Evolutionary conservation across 2,113 vertebrate genomes (phyloP).

Genomic region (Chloebia gouldiae): DNA sequence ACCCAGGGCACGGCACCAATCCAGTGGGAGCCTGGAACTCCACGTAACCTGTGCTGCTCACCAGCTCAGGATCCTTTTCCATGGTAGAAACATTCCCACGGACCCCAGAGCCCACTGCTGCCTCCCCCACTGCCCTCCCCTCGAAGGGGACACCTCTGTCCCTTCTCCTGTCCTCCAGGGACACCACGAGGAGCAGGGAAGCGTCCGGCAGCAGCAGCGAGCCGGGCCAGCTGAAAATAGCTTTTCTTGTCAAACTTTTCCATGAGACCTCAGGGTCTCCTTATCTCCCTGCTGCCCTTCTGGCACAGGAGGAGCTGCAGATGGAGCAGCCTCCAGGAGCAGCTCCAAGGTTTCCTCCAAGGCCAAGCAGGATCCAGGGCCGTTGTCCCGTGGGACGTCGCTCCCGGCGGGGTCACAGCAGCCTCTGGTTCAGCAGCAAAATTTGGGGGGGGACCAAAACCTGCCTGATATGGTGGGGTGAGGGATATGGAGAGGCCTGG

Average conservation of each 20-base stretch:
- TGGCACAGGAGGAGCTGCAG: not conserved
- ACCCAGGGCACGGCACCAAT: not conserved
- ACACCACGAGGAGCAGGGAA: too few species aligned
- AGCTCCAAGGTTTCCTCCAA: not conserved
- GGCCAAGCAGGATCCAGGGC: too few species aligned
- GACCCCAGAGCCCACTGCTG: too few species aligned
- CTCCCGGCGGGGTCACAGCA: not conserved
- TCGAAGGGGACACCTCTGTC: not conserved
- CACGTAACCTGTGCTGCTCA: too few species aligned
- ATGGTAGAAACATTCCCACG: too few species aligned
- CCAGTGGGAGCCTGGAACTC: not conserved
- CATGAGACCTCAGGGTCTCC: not conserved
- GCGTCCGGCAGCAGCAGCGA: not conserved
- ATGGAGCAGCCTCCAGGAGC: not conserved
- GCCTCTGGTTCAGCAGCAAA: not conserved
- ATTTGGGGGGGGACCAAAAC: not conserved
- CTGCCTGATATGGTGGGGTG: accelerated
- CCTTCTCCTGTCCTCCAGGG: not conserved
- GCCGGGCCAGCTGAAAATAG: slow-evolving; percentile 33
- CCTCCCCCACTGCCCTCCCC: accelerated
- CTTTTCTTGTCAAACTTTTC: slow-evolving; percentile 16
- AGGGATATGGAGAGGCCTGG: not conserved
- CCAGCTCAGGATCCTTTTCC: too few species aligned
- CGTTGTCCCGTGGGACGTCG: accelerated
- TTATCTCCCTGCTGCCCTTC: not conserved